Conservation (phyloP, 1,140 invertebrate genomes). For the Lepidurus packardi region DNA sequence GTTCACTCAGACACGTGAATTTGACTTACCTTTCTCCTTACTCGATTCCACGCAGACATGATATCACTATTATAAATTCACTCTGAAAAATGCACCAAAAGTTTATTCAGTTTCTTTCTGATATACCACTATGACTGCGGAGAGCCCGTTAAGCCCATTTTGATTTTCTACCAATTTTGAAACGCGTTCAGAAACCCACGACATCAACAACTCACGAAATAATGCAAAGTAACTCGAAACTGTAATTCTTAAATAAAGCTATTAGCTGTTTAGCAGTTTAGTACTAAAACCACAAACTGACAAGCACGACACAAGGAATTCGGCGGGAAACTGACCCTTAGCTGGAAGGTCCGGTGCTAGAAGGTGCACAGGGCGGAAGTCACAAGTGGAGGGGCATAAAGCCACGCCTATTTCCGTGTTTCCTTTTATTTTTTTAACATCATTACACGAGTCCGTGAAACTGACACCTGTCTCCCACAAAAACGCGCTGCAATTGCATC, state of each 20-base stretch:
- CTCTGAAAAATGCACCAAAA: too few species aligned
- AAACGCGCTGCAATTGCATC: not conserved
- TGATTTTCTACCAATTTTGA: not conserved
- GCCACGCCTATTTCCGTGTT: slow-evolving; percentile 3
- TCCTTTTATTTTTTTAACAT: not conserved
- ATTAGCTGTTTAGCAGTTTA: not conserved
- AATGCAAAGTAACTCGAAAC: too few species aligned
- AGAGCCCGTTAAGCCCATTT: not conserved
- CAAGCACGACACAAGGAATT: slow-evolving; percentile 8
- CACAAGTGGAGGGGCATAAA: not conserved
- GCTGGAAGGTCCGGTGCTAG: not conserved
- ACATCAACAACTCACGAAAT: too few species aligned
- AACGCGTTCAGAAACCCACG: too few species aligned
- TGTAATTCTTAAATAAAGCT: too few species aligned
- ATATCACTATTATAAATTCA: not conserved
- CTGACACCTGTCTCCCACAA: not conserved
- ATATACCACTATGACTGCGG: too few species aligned
- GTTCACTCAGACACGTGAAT: not conserved
- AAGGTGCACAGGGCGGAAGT: not conserved
- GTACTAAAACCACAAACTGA: not conserved
- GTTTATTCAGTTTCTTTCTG: too few species aligned
- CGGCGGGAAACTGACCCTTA: slow-evolving; percentile 7
- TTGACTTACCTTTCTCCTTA: slow-evolving; percentile 9
- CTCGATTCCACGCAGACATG: slow-evolving; percentile 16
- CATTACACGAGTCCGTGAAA: not conserved